phyloP scores from a whole-genome alignment of 2,888 invertebrate genomes.

The Thysanoteuthis rhombus region DNA sequence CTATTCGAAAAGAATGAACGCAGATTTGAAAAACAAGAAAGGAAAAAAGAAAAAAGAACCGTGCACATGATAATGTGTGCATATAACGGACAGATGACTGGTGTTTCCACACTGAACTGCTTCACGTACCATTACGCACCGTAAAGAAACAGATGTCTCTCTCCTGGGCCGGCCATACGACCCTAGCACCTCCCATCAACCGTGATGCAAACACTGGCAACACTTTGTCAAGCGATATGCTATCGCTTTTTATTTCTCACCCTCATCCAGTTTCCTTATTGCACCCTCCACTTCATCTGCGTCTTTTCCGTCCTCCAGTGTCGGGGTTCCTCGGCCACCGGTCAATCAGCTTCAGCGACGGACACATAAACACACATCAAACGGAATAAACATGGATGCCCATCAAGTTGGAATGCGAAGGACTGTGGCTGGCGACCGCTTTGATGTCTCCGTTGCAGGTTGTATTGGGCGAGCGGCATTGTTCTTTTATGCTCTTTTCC shows the following conservation, averaged over 20 bases:
- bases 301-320: not conserved
- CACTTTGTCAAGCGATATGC: not conserved
- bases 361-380: conserved; percentile 12
- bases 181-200: not conserved
- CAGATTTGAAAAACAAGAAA: not conserved
- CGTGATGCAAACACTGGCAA: not conserved
- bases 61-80: not conserved
- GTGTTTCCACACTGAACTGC: not conserved
- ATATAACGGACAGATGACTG: not conserved
- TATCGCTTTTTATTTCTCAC: not conserved
- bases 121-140: not conserved
- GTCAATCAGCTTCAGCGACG: not conserved
- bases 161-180: not conserved
- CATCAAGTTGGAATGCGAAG: not conserved
- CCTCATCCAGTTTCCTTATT: not conserved
- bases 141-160: not conserved
- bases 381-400: not conserved
- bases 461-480: not conserved
- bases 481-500: not conserved
- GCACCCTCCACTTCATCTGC: not conserved
- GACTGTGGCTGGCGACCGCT: not conserved
- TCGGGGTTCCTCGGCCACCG: not conserved
- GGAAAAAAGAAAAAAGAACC: not conserved
- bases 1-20: no score
- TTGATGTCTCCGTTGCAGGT: not conserved